Percentiles rank a stretch among this genome's conserved stretches.
These are phyloP conservation scores for Acipenser ruthenus DNA, from an alignment of 2,797 vertebrate species.

Conservation along the genomic window DNA sequence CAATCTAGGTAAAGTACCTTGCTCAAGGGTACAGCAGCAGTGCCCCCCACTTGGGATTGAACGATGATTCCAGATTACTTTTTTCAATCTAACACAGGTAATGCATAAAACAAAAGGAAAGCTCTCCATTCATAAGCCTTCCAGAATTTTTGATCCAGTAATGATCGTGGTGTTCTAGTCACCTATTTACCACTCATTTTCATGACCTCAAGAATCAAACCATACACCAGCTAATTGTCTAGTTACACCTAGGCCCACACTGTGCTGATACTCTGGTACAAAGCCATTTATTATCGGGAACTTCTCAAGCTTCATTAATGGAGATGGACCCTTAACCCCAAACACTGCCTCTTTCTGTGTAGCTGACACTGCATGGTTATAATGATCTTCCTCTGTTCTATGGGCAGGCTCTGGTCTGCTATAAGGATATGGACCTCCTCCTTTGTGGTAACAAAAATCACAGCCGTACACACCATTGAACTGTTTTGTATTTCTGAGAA, in stretches of 20 bases:
- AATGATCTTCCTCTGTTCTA: conserved; percentile 3
- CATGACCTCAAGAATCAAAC: conserved; percentile 13
- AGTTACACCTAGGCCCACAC: neutral
- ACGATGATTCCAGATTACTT: conserved; percentile 21
- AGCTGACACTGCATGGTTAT: conserved; percentile 5
- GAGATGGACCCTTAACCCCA: conserved; percentile 1
- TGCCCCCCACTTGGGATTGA: no score
- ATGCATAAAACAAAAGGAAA: conserved; percentile 17
- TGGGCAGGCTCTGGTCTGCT: neutral
- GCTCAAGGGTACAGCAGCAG: no score
- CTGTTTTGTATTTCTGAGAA: conserved; percentile 17
- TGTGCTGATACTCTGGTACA: conserved; percentile 1
- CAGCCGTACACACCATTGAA: conserved; percentile 11
- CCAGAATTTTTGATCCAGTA: conserved; percentile 21
- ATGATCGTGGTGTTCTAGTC: conserved; percentile 15
- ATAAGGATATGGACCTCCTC: conserved; percentile 7
- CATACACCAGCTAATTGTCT: conserved; percentile 9
- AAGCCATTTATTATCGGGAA: conserved; percentile 14
- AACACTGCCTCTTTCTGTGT: neutral
- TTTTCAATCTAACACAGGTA: conserved; percentile 15
- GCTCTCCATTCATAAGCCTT: conserved; percentile 23
- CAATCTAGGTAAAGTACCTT: no score
- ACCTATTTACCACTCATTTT: conserved; percentile 15
- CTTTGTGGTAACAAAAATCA: conserved; percentile 3
- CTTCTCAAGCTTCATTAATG: conserved; percentile 8